Evolutionary conservation across 2,797 vertebrate species (phyloP).

Genomic region (Odontamblyopus rebecca): DNA sequence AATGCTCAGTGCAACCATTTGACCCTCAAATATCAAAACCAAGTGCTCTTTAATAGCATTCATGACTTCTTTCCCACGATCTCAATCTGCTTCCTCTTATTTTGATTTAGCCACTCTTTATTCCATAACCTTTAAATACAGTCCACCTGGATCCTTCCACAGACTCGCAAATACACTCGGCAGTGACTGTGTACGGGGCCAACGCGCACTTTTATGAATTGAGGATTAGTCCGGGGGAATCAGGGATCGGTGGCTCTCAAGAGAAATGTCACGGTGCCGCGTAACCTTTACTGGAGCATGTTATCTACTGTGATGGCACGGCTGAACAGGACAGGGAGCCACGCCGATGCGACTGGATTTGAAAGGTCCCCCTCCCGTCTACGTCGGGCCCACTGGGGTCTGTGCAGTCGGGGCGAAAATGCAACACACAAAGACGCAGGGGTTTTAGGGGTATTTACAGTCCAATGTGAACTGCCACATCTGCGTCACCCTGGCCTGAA

Average conservation of each 20-base stretch:
- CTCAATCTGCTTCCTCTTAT: conserved; percentile 39
- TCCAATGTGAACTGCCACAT: conserved; percentile 43
- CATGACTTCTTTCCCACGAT: conserved; percentile 36
- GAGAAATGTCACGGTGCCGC: conserved; percentile 80
- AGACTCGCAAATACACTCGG: neutral
- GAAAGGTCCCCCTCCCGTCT: conserved; percentile 76
- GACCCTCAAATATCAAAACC: conserved; percentile 28
- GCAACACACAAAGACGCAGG: conserved; percentile 52
- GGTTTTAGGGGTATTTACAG: conserved; percentile 54
- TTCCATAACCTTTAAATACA: conserved; percentile 47
- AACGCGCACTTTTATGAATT: conserved; percentile 43
- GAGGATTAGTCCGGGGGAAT: conserved; percentile 63
- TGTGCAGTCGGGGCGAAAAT: conserved; percentile 55
- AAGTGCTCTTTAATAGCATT: conserved; percentile 48
- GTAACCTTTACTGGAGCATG: conserved; percentile 79
- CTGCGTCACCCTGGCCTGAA: conserved; percentile 27
- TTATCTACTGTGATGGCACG: conserved; percentile 78
- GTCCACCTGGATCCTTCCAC: conserved; percentile 18
- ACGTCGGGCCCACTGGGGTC: conserved; percentile 69
- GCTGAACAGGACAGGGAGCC: conserved; percentile 53
- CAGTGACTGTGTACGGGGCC: conserved; percentile 20
- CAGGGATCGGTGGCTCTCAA: conserved; percentile 70
- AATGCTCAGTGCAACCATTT: conserved; percentile 8
- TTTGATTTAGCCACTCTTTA: conserved; percentile 50
- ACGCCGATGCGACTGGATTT: conserved; percentile 72